phyloP scores from a whole-genome alignment of 2,797 vertebrate species.

The Moxostoma hubbsi region DNA sequence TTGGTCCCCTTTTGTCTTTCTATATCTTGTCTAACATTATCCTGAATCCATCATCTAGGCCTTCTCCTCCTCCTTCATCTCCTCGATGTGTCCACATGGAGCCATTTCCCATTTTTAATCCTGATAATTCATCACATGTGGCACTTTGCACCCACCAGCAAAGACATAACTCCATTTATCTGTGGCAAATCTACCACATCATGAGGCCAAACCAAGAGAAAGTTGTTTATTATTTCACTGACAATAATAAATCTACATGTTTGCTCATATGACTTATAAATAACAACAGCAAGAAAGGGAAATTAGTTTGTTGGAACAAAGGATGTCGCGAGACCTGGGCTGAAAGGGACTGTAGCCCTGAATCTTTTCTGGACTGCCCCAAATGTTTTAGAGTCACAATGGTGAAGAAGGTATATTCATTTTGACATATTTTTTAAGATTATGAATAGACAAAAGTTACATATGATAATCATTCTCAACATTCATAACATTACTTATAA shows the following conservation, averaged over 20 bases:
- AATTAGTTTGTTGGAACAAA: neutral
- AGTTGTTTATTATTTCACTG: neutral
- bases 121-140: slow-evolving; percentile 31
- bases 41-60: slow-evolving; percentile 32
- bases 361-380: too few species aligned
- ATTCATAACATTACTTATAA: too few species aligned
- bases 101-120: slow-evolving; percentile 28
- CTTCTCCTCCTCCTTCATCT: slow-evolving; percentile 16
- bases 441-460: too few species aligned
- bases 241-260: slow-evolving; percentile 3
- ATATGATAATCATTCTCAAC: too few species aligned
- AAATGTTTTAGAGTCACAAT: too few species aligned
- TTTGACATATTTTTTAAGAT: too few species aligned
- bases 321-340: too few species aligned
- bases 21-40: slow-evolving; percentile 41
- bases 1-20: slow-evolving; percentile 30
- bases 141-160: slow-evolving; percentile 39
- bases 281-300: neutral
- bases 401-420: too few species aligned
- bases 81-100: slow-evolving; percentile 10
- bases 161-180: slow-evolving; percentile 27
- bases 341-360: too few species aligned
- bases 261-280: neutral
- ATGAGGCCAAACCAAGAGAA: neutral
- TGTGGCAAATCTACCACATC: neutral